These are phyloP conservation scores for Podarcis lilfordi DNA, from an alignment of 2,797 vertebrate species.

Conservation along the genomic window DNA sequence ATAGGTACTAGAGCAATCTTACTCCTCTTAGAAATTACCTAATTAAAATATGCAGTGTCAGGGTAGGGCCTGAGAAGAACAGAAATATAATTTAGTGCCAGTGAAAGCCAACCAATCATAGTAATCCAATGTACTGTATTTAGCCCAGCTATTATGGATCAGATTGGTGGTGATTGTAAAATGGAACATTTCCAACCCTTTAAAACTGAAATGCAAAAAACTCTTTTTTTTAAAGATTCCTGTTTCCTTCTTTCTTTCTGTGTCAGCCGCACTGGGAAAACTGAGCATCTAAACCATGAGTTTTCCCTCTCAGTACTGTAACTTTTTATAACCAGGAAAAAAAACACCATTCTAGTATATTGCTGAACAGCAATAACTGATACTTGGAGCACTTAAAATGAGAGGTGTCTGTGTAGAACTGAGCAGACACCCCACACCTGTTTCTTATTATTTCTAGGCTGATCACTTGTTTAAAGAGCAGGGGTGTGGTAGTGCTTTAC, in stretches of 20 bases:
- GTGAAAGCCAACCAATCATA: neutral
- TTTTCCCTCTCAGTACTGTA: constrained; percentile 42
- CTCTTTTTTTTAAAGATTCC: neutral
- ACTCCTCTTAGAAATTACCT: neutral
- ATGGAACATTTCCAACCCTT: constrained; percentile 13
- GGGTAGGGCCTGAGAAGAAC: neutral
- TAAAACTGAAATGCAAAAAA: neutral
- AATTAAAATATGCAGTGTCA: neutral
- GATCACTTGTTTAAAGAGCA: constrained; percentile 13
- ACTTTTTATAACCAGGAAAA: constrained; percentile 30
- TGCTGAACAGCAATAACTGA: constrained; percentile 64
- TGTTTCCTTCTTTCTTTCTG: neutral
- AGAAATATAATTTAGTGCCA: neutral
- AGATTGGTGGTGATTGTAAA: neutral
- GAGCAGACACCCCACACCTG: constrained; percentile 43
- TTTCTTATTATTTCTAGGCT: neutral
- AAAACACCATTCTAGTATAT: constrained; percentile 29
- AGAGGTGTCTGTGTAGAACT: constrained; percentile 56
- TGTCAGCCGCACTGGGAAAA: constrained; percentile 10
- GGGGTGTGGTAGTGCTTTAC: rapidly evolving
- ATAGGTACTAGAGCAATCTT: neutral
- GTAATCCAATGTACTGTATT: neutral
- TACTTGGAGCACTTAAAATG: constrained; percentile 57
- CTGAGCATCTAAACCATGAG: neutral
- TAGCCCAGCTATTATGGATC: neutral